These are phyloP conservation scores for Lycocerus yunnanus DNA, from an alignment of 2,888 invertebrate genomes.

Conservation along the genomic window DNA sequence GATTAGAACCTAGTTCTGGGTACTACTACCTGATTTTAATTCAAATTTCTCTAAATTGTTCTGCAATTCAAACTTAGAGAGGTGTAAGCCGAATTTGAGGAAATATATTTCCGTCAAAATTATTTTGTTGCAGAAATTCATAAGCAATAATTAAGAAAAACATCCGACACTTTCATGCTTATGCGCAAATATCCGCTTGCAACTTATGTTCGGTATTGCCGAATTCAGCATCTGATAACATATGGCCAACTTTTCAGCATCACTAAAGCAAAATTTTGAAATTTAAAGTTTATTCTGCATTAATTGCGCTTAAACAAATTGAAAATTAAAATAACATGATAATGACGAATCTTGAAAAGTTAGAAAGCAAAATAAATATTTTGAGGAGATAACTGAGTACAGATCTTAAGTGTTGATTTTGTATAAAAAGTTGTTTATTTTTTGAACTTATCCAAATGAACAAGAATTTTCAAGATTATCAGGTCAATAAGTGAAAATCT, in stretches of 20 bases:
- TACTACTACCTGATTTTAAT: no score
- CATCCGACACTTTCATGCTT: neutral
- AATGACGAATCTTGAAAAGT: no score
- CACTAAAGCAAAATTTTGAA: no score
- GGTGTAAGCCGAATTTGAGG: neutral
- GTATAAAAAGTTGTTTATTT: neutral
- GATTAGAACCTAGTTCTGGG: neutral
- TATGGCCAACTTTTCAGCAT: no score
- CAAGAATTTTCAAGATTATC: no score
- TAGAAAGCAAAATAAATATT: neutral
- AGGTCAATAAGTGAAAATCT: no score
- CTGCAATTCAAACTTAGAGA: neutral
- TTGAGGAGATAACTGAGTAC: no score
- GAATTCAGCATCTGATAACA: neutral
- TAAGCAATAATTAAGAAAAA: neutral
- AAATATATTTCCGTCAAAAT: neutral
- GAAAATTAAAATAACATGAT: no score
- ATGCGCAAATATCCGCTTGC: neutral
- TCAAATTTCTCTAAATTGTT: neutral
- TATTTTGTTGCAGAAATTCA: neutral
- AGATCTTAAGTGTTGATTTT: no score
- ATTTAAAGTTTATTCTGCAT: no score
- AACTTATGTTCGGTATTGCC: neutral
- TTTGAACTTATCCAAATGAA: neutral
- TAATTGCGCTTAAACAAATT: no score